Evolutionary conservation across 2,888 invertebrate species (phyloP).

Genomic region (Synanthedon formicaeformis): DNA sequence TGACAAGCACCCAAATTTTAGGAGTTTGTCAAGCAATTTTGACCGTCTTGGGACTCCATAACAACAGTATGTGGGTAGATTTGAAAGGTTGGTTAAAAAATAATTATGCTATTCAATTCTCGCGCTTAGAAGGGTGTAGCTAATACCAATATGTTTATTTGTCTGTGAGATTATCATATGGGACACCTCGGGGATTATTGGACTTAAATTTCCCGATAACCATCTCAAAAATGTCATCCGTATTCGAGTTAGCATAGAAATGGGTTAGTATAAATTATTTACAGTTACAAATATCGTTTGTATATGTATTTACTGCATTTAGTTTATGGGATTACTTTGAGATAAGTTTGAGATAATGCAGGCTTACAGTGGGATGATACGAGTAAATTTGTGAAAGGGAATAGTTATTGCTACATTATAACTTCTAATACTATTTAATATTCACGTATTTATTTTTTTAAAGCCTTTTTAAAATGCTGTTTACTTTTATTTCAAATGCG

Average conservation of each 20-base stretch:
- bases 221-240: conserved; percentile 14
- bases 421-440: too few species aligned
- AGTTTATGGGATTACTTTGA: background rate
- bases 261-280: conserved; percentile 12
- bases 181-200: conserved; percentile 14
- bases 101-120: conserved; percentile 3
- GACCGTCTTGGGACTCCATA: too few species aligned
- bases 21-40: too few species aligned
- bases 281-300: conserved; percentile 11
- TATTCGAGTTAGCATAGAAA: conserved; percentile 19
- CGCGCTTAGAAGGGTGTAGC: background rate
- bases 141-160: conserved; percentile 13
- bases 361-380: background rate
- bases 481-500: too few species aligned
- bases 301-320: conserved; percentile 10
- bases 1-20: too few species aligned
- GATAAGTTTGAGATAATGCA: background rate
- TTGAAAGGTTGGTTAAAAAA: conserved; percentile 1
- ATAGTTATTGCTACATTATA: too few species aligned
- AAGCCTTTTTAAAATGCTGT: too few species aligned
- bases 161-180: conserved; percentile 11
- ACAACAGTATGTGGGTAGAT: background rate
- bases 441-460: too few species aligned
- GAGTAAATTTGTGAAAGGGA: background rate
- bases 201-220: conserved; percentile 14